A percentile compares a stretch with the other conserved stretches of the same genome.
phyloP scores from a whole-genome alignment of 2,113 vertebrate species.

The Plectropomus leopardus region DNA sequence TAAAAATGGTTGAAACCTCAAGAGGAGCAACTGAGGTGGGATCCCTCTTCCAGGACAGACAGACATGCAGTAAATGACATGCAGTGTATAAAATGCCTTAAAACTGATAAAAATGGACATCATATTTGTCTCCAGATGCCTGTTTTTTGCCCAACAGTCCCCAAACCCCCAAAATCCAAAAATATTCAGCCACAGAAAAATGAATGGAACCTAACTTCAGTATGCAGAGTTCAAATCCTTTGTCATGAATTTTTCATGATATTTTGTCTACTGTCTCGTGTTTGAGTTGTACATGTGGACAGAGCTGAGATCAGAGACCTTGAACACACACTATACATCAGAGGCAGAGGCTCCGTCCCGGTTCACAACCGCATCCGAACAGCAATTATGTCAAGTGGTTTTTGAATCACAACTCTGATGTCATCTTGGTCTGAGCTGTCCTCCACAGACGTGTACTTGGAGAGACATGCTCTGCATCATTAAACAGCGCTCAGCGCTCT shows the following conservation, averaged over 20 bases:
- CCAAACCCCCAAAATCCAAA: neutral
- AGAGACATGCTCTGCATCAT: slow-evolving; percentile 59
- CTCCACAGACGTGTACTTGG: slow-evolving; percentile 24
- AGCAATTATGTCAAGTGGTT: slow-evolving; percentile 41
- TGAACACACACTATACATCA: slow-evolving; percentile 25
- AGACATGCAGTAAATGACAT: too few relatives aligned
- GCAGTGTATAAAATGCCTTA: neutral
- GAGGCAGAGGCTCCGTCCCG: slow-evolving; percentile 23
- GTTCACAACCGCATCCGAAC: slow-evolving; percentile 22
- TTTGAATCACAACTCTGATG: slow-evolving; percentile 59
- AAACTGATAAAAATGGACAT: neutral
- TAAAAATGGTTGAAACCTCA: too few relatives aligned
- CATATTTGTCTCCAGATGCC: neutral
- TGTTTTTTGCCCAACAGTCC: neutral
- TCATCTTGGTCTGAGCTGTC: slow-evolving; percentile 42
- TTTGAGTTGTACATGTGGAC: neutral
- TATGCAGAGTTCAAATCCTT: neutral
- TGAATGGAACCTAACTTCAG: neutral
- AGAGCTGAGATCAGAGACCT: slow-evolving; percentile 32
- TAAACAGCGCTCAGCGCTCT: slow-evolving; percentile 43
- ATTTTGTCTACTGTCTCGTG: neutral
- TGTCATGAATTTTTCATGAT: slow-evolving; percentile 21
- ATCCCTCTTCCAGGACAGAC: too few relatives aligned
- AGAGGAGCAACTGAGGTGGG: too few relatives aligned
- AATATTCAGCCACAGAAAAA: neutral